Conservation (phyloP, 2,113 vertebrate species). For the Notiomystis cincta region DNA sequence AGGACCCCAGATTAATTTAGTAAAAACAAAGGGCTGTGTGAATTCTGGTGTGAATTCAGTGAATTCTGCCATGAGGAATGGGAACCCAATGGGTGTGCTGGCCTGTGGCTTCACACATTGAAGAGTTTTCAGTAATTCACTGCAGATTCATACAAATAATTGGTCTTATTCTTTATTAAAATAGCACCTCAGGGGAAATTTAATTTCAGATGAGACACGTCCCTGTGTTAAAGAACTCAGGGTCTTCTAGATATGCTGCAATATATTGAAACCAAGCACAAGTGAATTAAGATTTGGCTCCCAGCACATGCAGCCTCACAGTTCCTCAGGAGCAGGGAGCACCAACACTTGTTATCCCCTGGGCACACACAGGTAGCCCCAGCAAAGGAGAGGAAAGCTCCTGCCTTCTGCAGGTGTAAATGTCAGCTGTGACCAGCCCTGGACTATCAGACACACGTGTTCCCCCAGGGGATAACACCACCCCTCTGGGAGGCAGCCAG, state of each 20-base stretch:
- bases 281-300: background rate
- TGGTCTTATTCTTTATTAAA: background rate
- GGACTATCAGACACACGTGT: background rate
- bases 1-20: background rate
- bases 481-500: background rate
- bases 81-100: background rate
- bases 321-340: background rate
- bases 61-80: background rate
- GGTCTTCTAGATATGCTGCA: background rate
- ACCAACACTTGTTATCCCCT: background rate
- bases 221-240: background rate
- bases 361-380: background rate
- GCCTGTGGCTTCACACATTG: background rate
- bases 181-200: background rate
- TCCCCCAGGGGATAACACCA: background rate
- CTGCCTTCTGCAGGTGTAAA: background rate
- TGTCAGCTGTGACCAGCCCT: background rate
- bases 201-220: background rate
- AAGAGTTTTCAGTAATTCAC: background rate
- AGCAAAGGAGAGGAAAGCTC: background rate
- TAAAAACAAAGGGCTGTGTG: background rate
- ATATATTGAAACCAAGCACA: background rate
- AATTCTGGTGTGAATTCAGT: background rate
- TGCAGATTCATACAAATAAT: background rate
- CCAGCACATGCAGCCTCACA: accelerated